Evolutionary conservation across 2,888 invertebrate genomes (phyloP), one percentile per base, ranked within the genome.

Genomic region (Amiota communis): DNA sequence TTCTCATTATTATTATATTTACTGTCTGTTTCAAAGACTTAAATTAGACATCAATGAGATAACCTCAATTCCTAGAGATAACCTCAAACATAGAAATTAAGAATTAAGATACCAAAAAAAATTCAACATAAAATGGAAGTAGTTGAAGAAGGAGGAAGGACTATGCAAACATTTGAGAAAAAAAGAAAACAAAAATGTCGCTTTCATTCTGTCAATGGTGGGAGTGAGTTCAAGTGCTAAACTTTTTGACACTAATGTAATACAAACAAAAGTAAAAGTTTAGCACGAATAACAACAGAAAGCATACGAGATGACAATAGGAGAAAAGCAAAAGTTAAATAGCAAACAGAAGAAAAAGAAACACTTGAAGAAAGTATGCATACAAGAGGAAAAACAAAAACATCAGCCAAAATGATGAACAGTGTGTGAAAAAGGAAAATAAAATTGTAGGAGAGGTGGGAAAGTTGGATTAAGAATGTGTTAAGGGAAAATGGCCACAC

Each of bases 171-270:
- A 36, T 36, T 36, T 36, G 36, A 36, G 6, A 36, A 36, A 36
- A 36, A 36, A 36, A 36, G 8, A 36, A 36, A 36, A 36, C 1
- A 36, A 36, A 36, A 36, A 36, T 6, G 36, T 36, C 3, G 36
- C 36, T 6, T 36, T 36, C 8, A 36, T 36, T 36, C 6, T 36
- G 36, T 2, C 2, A 36, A 36, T 36, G 8, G 6, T 2, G 57
- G 20, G 6, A 47, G 17, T 12, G 48, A 68, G 67, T 68, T 68
- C 67, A 68, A 53, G 20, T 23, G 23, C 53, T 15, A 64, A 71
- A 71, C 71, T 72, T 67, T 72, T 65, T 72, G 72, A 72, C 72
- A 72, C 67, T 72, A 72, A 72, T 72, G 72, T 59, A 72, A 72
- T 67, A 57, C 49, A 72, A 72, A 67, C 48, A 71, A 68, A 68